Evolutionary conservation across 1,140 invertebrate species (phyloP).

Genomic region (Phymorhynchus buccinoides): DNA sequence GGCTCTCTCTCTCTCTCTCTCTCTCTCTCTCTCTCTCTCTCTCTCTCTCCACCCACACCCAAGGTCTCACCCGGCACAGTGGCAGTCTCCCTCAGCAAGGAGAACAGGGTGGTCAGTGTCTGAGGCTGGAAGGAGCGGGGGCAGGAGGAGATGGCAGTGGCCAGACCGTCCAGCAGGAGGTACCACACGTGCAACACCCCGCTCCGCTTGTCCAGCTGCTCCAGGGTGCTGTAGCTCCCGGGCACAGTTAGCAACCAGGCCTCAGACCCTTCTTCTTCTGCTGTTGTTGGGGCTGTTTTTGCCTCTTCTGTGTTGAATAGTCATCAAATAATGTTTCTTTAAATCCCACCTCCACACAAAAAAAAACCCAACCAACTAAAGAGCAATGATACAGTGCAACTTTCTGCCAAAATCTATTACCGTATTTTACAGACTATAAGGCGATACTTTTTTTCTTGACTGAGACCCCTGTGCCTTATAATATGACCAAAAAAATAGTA

Average conservation of each 20-base stretch:
- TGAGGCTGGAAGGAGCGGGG: constrained; percentile 88
- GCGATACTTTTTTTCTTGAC: too few relatives aligned
- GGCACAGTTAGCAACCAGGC: constrained; percentile 12
- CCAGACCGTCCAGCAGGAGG: constrained; percentile 89
- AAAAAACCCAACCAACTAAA: not conserved
- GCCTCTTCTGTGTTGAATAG: not conserved
- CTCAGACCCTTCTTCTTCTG: not conserved
- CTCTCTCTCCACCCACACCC: too few relatives aligned
- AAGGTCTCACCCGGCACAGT: constrained; percentile 77
- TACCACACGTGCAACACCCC: constrained; percentile 93
- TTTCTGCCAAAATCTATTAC: too few relatives aligned
- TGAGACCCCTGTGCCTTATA: too few relatives aligned
- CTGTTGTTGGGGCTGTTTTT: not conserved
- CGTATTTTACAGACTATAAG: too few relatives aligned
- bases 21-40: too few relatives aligned
- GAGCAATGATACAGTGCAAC: not conserved
- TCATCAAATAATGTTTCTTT: too few relatives aligned
- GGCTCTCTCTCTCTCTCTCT: too few relatives aligned
- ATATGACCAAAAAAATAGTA: too few relatives aligned
- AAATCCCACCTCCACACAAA: too few relatives aligned
- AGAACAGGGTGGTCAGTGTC: constrained; percentile 89
- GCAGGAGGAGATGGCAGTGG: constrained; percentile 84
- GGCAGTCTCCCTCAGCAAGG: constrained; percentile 84
- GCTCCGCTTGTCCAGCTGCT: constrained; percentile 83
- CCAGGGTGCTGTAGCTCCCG: constrained; percentile 50